Conservation (phyloP, 2,888 invertebrate genomes). For the Linnaemya vulpina region DNA sequence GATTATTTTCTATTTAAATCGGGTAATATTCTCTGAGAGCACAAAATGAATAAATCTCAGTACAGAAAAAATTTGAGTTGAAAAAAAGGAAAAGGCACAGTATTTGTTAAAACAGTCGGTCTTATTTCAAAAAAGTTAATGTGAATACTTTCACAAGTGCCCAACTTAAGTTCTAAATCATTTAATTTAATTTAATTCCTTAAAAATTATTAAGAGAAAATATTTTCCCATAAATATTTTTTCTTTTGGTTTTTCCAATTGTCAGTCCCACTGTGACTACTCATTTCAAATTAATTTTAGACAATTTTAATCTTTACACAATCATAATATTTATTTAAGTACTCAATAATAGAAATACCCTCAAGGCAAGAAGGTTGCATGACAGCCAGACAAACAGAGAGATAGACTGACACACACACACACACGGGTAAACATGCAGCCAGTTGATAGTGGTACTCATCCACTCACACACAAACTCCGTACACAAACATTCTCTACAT, state of each 20-base stretch:
- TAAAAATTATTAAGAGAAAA: no score
- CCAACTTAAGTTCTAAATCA: no score
- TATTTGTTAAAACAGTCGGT: no score
- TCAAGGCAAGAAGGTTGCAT: constrained; percentile 18
- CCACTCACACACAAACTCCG: neutral
- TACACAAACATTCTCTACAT: constrained; percentile 31
- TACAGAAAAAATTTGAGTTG: no score
- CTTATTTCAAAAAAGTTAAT: no score
- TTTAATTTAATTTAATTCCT: no score
- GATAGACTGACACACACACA: no score
- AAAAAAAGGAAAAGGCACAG: no score
- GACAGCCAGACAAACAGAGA: neutral
- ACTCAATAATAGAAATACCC: constrained; percentile 56
- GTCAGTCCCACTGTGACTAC: neutral
- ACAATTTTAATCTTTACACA: constrained; percentile 12
- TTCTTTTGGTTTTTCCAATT: neutral
- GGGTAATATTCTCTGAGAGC: no score
- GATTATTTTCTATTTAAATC: no score
- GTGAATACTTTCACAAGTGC: no score
- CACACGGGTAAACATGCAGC: neutral
- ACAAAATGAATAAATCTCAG: no score
- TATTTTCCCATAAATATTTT: neutral
- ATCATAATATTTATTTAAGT: constrained; percentile 65
- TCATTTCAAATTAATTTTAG: constrained; percentile 26
- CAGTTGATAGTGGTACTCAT: neutral